A percentile compares a stretch with the other conserved stretches of the same genome.
Evolutionary conservation across 2,113 vertebrate species (phyloP).

Genomic region (Vicugna pacos): DNA sequence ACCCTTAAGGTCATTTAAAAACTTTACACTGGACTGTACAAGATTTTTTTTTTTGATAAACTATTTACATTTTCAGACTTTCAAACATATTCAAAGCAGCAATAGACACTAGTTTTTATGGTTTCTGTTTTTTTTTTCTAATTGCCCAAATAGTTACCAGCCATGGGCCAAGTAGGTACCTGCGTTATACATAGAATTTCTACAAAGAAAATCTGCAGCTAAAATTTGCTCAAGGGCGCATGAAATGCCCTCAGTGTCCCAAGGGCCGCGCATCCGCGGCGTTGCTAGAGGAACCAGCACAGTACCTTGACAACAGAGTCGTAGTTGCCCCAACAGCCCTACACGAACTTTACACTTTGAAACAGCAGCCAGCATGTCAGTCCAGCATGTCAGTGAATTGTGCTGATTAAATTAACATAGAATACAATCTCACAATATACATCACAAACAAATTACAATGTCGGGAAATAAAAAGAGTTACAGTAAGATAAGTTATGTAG

Average conservation of each 20-base stretch:
- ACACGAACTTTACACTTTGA: constrained; percentile 91
- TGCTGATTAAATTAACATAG: constrained; percentile 99
- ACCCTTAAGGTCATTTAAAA: constrained; percentile 99
- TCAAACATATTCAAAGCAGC: constrained; percentile 99
- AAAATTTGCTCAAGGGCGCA: constrained; percentile 92
- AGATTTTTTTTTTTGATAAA: constrained; percentile 99
- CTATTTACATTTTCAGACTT: constrained; percentile 99
- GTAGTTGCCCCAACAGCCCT: constrained; percentile 92
- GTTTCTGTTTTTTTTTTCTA: constrained; percentile 89
- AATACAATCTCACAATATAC: constrained; percentile 99
- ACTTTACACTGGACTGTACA: constrained; percentile 99
- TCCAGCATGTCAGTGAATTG: constrained; percentile 99
- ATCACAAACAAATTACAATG: constrained; percentile 96
- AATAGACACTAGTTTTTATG: constrained; percentile 96
- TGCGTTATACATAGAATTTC: constrained; percentile 93
- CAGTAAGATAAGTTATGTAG: constrained; percentile 96
- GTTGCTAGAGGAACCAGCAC: constrained; percentile 96
- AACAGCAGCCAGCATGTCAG: constrained; percentile 99
- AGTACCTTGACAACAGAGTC: constrained; percentile 94
- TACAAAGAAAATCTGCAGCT: constrained; percentile 92
- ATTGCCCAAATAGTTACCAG: constrained; percentile 96
- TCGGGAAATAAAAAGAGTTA: constrained; percentile 93
- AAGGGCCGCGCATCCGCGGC: constrained; percentile 92
- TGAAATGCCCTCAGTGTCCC: constrained; percentile 87
- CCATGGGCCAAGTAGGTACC: constrained; percentile 96